Base-by-base conservation (phyloP, 2,888 invertebrate species). In the Carabus problematicus region DNA sequence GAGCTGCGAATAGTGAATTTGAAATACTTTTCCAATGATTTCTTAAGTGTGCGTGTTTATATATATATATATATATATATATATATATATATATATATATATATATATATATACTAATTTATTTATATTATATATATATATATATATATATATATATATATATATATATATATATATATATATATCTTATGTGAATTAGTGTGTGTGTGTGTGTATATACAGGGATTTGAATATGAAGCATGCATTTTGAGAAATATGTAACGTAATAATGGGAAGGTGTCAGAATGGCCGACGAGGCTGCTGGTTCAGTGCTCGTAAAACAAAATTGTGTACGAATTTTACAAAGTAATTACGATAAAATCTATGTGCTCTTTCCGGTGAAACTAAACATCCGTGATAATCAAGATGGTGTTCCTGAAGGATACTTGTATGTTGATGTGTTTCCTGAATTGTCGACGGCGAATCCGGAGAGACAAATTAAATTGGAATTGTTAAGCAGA, bases 401-500 rank as follows among this genome's bases (percentile, higher is more conserved):
- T 43, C 68, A 68, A 42, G 61, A 68, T 68, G 68, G 61, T n/a
- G 68, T 61, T 29, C 68, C 68, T 11, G 61, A 68, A 7, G 68
- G 68, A 55, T 68, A 61, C 52, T 14, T 68, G 18, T 68, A 58
- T 49, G 60, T 77, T 75, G 80, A 81, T 71, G 81, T 82, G 52
- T 73, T 75, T 45, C 72, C 77, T 54, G 74, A 77, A 52, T n/a
- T n/a, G n/a, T 76, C 76, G 45, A 77, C 80, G 56, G 75, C 76
- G 43, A 77, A 76, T 41, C 72, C 77, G 63, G 79, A 79, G 70
- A 75, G 80, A 71, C 75, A 78, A 71, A 76, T 78, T 47, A 79
- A 81, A 74, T 75, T 76, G 64, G 82, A 82, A 77, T 80, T 82
- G 73, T 76, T 82, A 71, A 75, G 72, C 72, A 78, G 82, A 73